Percentiles rank a stretch among this genome's conserved stretches.
These are phyloP conservation scores for Lepidocyrtinus sp. DNA, from an alignment of 2,888 invertebrate genomes.

Conservation along the genomic window DNA sequence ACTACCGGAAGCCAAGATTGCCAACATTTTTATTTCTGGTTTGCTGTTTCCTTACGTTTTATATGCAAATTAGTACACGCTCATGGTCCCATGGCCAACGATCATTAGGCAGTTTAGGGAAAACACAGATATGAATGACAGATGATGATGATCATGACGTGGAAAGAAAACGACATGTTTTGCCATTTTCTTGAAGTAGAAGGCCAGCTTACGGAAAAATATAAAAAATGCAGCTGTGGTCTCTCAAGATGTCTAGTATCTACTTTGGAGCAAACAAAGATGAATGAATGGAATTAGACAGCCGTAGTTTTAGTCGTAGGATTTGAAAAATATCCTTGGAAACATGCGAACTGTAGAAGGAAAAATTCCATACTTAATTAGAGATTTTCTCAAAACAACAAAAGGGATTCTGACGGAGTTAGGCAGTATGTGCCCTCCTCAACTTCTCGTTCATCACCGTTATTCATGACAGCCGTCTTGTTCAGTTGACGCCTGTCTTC, in stretches of 20 bases:
- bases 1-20: too few relatives aligned
- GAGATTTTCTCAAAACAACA: constrained; percentile 19
- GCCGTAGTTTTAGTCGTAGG: not conserved
- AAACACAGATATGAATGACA: not conserved
- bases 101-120: constrained; percentile 4
- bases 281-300: constrained; percentile 11
- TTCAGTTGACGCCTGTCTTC: constrained; percentile 52
- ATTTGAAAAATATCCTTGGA: not conserved
- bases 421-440: constrained; percentile 24
- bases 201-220: not conserved
- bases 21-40: too few relatives aligned
- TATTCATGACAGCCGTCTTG: constrained; percentile 49
- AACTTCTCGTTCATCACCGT: constrained; percentile 56
- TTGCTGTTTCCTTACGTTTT: too few relatives aligned
- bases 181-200: not conserved
- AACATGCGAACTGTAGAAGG: constrained; percentile 8
- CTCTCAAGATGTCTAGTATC: constrained; percentile 1
- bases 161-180: constrained; percentile 3
- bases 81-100: not conserved
- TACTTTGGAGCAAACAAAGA: not conserved
- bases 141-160: not conserved
- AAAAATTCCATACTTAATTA: constrained; percentile 36
- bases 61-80: not conserved
- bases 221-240: constrained; percentile 1
- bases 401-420: not conserved